Evolutionary conservation across 2,113 vertebrate species (phyloP).

Genomic region (Oxyruncus cristatus): DNA sequence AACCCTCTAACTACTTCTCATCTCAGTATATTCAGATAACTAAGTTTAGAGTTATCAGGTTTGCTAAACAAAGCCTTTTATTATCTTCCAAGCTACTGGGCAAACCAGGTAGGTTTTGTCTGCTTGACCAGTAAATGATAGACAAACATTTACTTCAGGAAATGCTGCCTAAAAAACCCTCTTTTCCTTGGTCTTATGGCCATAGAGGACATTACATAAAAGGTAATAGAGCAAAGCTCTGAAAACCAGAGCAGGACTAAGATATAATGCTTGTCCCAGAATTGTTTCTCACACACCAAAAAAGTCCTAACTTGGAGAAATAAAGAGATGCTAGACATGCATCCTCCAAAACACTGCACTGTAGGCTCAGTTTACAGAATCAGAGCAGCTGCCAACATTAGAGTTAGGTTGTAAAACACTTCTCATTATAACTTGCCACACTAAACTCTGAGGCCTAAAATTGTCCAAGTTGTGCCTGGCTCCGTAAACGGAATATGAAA

Average conservation of each 20-base stretch:
- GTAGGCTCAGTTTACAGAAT: background rate
- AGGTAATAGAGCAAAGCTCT: background rate
- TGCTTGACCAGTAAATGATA: background rate
- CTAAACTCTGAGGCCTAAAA: background rate
- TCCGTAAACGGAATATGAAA: background rate
- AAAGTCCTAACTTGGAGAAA: background rate
- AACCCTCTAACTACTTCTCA: background rate
- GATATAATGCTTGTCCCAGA: background rate
- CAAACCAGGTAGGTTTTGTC: background rate
- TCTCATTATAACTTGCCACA: background rate
- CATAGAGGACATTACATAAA: background rate
- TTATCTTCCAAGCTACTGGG: background rate
- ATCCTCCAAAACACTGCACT: background rate
- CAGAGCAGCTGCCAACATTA: background rate
- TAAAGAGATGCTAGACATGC: background rate
- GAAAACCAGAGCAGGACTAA: background rate
- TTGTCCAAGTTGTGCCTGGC: background rate
- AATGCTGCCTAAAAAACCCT: background rate
- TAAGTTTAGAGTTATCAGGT: background rate
- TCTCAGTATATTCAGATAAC: background rate
- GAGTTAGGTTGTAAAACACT: background rate
- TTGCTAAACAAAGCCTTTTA: background rate
- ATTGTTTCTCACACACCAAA: background rate
- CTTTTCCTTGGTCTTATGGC: background rate
- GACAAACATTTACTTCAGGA: background rate